Base-by-base conservation (phyloP, 2,888 invertebrate species). In the Sarcophaga rosellei region DNA sequence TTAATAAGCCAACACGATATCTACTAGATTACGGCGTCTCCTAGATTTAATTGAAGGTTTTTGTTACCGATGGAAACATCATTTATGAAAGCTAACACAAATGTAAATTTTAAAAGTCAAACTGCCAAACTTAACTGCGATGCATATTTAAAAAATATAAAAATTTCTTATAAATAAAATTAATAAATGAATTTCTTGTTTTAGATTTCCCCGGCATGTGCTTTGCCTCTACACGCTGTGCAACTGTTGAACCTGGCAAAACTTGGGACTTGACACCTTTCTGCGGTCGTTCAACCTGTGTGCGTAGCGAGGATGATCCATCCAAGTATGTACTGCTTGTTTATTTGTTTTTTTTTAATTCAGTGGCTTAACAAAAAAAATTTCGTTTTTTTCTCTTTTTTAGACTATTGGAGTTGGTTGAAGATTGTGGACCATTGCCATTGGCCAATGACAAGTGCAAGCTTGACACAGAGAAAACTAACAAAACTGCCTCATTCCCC, bases 201-300 rank as follows among this genome's bases (percentile, higher is more conserved):
- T 53, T 53, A 93, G 98, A 98, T 93, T 98, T 98, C 94, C 98
- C 98, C 70, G 97, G 97, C 61, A 95, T 96, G 95, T 98, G 98
- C 92, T 98, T 98, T 94, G 98, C 98, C 0, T 97, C 97, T 8
- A 98, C 98, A 81, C 95, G 95, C 81, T 98, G 98, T 93, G 97
- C 97, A 62, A 98, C 97, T 17, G 96, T 97, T 76, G 97, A 97
- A 92, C 97, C 97, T 3, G 96, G 96, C 86, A 96, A 97, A 93
- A 94, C 96, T 84, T 98, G 98, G 98, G 97, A 97, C 79, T 93
- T 98, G 89, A 94, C 96, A 3, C 98, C 98, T 6, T 98, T 98
- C 96, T 98, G 98, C 91, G 98, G 98, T n/a, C 95, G 97, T 89
- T 97, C 97, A 90, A 97, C 97, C 79, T 98, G 98, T 94, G 96